Evolutionary conservation across 2,888 invertebrate genomes (phyloP), one percentile per base, ranked within the genome.

Genomic region (Drosophila rellima): DNA sequence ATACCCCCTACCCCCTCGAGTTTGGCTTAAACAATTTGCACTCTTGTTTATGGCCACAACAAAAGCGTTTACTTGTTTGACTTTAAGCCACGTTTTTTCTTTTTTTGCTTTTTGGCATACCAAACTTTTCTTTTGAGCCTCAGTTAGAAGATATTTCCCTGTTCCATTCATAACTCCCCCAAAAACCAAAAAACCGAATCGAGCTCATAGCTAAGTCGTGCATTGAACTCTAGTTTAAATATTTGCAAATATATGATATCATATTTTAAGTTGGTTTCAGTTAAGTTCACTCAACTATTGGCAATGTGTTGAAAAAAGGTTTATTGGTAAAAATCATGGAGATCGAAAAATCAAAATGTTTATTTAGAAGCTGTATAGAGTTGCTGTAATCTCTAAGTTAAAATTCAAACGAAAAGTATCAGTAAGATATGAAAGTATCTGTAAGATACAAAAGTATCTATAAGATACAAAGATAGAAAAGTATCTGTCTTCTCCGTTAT

Each of bases 21-120:
- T 13, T 4, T 18, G 44, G 7, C 33, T 40, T 33, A 62, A 74
- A 89, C 87, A 90, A 89, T 90, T 90, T 90, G 90, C 85, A 77
- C 82, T 80, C 73, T 90, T 88, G 87, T 90, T 84, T 78, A 70
- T 35, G 52, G 39, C 59, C 74, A 73, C 56, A 86, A 86, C 88
- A 86, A 86, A 86, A 76, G 87, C 72, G 37, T 67, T 78, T 50
- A 71, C 66, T 88, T 86, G 76, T 82, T 80, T 61, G 11, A 59
- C 52, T 54, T 60, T 50, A 66, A 52, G 45, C 57, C 40, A 65
- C 54, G 37, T 50, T 35, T 42, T 48, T 35, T 59, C 4, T 60
- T 26, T 59, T 13, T 60, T n/a, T n/a, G n/a, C n/a, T n/a, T 42
- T 37, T 33, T 56, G 29, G 54, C 51, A 39, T 18, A 23, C 45